phyloP scores from a whole-genome alignment of 2,113 vertebrate species.

The Arvicanthis niloticus region DNA sequence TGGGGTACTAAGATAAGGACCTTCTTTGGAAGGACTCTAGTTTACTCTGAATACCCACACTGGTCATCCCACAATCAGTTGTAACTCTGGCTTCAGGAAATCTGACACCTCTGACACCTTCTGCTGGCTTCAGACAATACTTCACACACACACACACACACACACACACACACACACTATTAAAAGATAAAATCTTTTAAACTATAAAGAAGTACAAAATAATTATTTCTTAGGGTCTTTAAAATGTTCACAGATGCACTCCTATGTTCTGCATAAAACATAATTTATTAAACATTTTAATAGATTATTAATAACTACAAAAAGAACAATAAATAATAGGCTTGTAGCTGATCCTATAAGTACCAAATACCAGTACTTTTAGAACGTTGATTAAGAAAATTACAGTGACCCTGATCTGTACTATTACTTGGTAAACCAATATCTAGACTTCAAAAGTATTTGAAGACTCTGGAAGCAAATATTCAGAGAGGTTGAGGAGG shows the following conservation, averaged over 20 bases:
- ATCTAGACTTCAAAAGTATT: background rate
- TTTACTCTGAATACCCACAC: background rate
- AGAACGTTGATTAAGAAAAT: slow-evolving; percentile 16
- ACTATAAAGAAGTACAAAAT: background rate
- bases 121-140: background rate
- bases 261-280: background rate
- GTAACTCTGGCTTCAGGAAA: background rate
- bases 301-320: background rate
- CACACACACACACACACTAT: background rate
- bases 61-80: background rate
- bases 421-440: slow-evolving; percentile 17
- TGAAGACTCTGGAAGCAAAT: too few relatives aligned
- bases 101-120: background rate
- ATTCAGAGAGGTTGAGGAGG: too few relatives aligned
- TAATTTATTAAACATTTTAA: background rate
- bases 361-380: background rate
- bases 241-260: background rate
- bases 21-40: background rate
- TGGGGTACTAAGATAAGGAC: background rate
- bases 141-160: background rate
- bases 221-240: background rate
- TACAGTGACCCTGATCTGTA: background rate
- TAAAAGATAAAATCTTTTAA: background rate
- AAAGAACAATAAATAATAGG: background rate
- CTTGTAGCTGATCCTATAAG: background rate